These are phyloP conservation scores for Kudoa iwatai DNA, from an alignment of 30 jellyfish, hydroid and myxozoan genomes.

Conservation along the genomic window DNA sequence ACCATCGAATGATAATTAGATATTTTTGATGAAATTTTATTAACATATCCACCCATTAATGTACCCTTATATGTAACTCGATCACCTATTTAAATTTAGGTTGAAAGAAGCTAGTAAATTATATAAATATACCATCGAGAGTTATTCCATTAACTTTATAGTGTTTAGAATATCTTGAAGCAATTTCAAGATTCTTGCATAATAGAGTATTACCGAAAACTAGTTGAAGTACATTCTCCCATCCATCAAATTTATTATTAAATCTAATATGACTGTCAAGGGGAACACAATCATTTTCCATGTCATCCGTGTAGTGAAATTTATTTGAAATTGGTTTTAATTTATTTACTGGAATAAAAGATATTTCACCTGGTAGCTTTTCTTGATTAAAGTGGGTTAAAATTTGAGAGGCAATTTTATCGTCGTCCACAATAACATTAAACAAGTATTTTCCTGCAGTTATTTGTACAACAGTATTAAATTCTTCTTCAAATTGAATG, in stretches of 20 bases:
- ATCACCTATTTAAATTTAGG: too few species aligned
- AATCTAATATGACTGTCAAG: too few species aligned
- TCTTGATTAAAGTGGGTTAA: conserved; percentile 23
- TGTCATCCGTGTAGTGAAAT: too few species aligned
- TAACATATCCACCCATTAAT: too few species aligned
- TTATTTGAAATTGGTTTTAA: too few species aligned
- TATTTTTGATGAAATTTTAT: too few species aligned
- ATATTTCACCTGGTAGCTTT: conserved; percentile 42
- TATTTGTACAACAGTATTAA: conserved; percentile 37
- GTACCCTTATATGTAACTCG: too few species aligned
- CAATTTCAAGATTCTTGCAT: conserved; percentile 34
- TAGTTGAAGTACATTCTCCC: too few species aligned
- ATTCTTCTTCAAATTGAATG: conserved; percentile 26
- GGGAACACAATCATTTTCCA: too few species aligned
- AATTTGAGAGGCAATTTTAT: conserved; percentile 32
- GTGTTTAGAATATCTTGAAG: conserved; percentile 53
- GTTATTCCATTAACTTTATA: conserved; percentile 42
- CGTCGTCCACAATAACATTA: conserved; percentile 48
- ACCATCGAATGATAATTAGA: too few species aligned
- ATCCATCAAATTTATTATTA: too few species aligned
- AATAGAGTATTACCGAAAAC: conserved; percentile 64
- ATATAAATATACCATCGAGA: conserved; percentile 63
- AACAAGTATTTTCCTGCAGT: conserved; percentile 76
- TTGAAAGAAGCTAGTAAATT: too few species aligned
- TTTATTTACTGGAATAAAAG: conserved; percentile 52